Evolutionary conservation across 1,140 invertebrate genomes (phyloP).

Genomic region (Pygmarrhopalites habei): DNA sequence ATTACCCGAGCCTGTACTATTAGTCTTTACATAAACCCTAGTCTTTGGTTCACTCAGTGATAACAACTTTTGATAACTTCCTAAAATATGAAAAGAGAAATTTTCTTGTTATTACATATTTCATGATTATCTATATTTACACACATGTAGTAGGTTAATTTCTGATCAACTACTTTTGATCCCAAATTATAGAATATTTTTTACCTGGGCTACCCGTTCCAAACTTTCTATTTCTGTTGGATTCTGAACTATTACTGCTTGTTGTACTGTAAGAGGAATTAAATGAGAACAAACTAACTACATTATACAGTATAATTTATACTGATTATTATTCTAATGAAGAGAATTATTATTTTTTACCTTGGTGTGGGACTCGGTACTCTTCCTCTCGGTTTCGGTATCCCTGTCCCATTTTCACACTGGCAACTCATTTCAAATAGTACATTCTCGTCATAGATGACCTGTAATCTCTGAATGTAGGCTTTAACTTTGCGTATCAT

Average conservation of each 20-base stretch:
- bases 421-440: constrained; percentile 80
- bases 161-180: too few species aligned
- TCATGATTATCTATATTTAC: too few species aligned
- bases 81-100: too few species aligned
- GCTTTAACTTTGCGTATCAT: constrained; percentile 47
- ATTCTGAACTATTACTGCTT: constrained; percentile 78
- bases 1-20: background rate
- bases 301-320: too few species aligned
- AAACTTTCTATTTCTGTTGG: constrained; percentile 48
- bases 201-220: background rate
- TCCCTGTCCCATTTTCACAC: constrained; percentile 57
- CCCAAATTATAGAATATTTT: too few species aligned
- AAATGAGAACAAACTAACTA: too few species aligned
- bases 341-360: too few species aligned
- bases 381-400: constrained; percentile 43
- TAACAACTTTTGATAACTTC: constrained; percentile 14
- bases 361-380: constrained; percentile 74
- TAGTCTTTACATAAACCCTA: constrained; percentile 6
- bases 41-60: constrained; percentile 15
- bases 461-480: constrained; percentile 85
- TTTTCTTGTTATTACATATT: too few species aligned
- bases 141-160: too few species aligned
- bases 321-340: too few species aligned
- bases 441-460: constrained; percentile 82
- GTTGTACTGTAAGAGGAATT: too few species aligned